Conservation (phyloP, 2,888 invertebrate genomes). For the Eupeodes luniger region DNA sequence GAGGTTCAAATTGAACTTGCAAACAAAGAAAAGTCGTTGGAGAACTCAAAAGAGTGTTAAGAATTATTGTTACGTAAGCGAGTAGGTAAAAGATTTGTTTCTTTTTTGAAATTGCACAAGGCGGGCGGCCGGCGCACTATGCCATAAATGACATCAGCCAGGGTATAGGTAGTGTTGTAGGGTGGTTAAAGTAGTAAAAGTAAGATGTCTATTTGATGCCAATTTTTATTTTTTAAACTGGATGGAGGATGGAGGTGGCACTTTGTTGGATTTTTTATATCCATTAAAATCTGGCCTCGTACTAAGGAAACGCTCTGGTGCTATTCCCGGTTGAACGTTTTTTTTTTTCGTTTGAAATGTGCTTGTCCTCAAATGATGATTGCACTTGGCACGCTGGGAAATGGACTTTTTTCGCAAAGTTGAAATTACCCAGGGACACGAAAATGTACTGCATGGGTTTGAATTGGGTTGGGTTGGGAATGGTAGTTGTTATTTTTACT, state of each 20-base stretch:
- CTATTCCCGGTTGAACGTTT: conserved; percentile 38
- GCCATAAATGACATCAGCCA: conserved; percentile 7
- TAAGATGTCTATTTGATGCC: conserved; percentile 36
- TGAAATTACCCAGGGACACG: conserved; percentile 20
- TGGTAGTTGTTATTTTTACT: not conserved
- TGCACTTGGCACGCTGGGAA: conserved; percentile 34
- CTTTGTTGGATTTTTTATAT: conserved; percentile 3
- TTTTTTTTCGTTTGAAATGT: conserved; percentile 22
- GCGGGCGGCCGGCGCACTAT: not conserved
- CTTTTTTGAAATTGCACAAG: conserved; percentile 9
- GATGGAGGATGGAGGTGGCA: conserved; percentile 27
- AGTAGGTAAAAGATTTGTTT: conserved; percentile 29
- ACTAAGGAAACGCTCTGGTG: conserved; percentile 28
- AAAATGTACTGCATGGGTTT: conserved; percentile 1
- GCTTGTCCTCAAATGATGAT: conserved; percentile 42
- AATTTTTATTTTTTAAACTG: conserved; percentile 21
- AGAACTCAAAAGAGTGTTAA: conserved; percentile 29
- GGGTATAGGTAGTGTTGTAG: no score
- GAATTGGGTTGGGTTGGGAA: no score
- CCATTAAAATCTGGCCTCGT: conserved; percentile 44
- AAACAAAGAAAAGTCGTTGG: conserved; percentile 49
- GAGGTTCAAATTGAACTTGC: conserved; percentile 61
- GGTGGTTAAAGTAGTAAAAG: not conserved
- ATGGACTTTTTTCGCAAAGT: conserved; percentile 17
- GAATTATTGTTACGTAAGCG: conserved; percentile 44